phyloP scores from a whole-genome alignment of 2,888 invertebrate genomes.

The Unio pictorum region DNA sequence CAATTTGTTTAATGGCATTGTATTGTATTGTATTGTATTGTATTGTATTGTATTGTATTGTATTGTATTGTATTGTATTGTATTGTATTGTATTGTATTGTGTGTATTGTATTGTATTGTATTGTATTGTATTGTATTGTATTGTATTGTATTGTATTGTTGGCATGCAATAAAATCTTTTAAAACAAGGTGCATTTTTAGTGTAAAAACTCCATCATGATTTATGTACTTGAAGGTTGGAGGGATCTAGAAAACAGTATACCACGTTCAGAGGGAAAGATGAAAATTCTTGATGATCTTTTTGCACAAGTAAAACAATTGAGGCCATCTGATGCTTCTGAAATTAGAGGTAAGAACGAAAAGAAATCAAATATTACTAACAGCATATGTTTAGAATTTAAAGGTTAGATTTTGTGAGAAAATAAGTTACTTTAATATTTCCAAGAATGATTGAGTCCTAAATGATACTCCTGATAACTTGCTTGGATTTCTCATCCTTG shows the following conservation, averaged over 20 bases:
- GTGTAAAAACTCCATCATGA: not conserved
- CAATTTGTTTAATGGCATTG: too few species aligned
- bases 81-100: too few species aligned
- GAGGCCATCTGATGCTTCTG: conserved; percentile 78
- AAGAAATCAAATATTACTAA: not conserved
- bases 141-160: too few species aligned
- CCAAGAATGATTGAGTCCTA: too few species aligned
- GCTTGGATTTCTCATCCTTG: too few species aligned
- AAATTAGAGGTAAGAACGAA: conserved; percentile 72
- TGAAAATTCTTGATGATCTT: conserved; percentile 83
- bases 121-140: too few species aligned
- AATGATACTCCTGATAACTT: too few species aligned
- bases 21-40: not conserved
- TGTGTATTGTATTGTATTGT: too few species aligned
- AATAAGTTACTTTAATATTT: too few species aligned
- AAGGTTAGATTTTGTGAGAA: too few species aligned
- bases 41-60: not conserved
- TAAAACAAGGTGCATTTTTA: not conserved
- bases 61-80: not conserved
- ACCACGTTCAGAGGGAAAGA: conserved; percentile 79
- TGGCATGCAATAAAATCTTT: too few species aligned
- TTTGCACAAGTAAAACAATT: conserved; percentile 81
- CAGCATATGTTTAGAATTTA: too few species aligned
- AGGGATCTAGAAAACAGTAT: conserved; percentile 84
- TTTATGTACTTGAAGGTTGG: conserved; percentile 79